Conservation (phyloP, 2,113 vertebrate species). For the Psilopogon haemacephalus region DNA sequence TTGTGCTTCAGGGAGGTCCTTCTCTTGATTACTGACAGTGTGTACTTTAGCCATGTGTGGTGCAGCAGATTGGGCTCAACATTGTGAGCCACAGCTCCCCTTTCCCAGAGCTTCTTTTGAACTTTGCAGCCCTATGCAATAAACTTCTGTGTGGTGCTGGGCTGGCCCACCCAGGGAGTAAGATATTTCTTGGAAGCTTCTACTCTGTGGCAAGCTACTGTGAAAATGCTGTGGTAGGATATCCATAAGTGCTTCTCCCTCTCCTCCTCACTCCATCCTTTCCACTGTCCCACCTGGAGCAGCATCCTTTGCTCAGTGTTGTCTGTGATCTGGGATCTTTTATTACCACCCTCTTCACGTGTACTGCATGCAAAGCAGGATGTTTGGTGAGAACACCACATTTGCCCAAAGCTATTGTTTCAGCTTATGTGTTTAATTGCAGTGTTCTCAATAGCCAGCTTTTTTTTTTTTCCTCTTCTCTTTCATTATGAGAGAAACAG, state of each 20-base stretch:
- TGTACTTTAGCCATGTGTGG: conserved; percentile 79
- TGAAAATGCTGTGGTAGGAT: background rate
- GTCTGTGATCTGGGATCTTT: background rate
- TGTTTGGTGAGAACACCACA: background rate
- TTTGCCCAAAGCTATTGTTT: conserved; percentile 49
- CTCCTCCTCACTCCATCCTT: background rate
- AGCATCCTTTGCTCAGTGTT: background rate
- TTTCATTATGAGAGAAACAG: background rate
- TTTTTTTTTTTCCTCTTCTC: background rate
- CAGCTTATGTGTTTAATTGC: conserved; percentile 42
- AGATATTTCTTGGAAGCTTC: conserved; percentile 50
- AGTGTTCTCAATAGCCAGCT: background rate
- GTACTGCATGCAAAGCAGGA: background rate
- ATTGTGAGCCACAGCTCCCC: conserved; percentile 29
- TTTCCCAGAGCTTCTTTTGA: conserved; percentile 71
- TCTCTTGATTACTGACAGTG: conserved; percentile 73
- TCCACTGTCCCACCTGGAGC: background rate
- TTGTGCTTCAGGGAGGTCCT: conserved; percentile 77
- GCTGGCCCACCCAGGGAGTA: conserved; percentile 73
- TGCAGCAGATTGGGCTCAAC: conserved; percentile 48
- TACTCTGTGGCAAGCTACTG: conserved; percentile 39
- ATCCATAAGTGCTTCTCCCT: background rate
- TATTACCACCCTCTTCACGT: background rate
- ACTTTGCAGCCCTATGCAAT: conserved; percentile 60
- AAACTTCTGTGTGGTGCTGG: conserved; percentile 41